Percentiles rank a stretch among this genome's conserved stretches.
phyloP scores from a whole-genome alignment of 2,113 vertebrate species.

The Sylvilagus bachmani region DNA sequence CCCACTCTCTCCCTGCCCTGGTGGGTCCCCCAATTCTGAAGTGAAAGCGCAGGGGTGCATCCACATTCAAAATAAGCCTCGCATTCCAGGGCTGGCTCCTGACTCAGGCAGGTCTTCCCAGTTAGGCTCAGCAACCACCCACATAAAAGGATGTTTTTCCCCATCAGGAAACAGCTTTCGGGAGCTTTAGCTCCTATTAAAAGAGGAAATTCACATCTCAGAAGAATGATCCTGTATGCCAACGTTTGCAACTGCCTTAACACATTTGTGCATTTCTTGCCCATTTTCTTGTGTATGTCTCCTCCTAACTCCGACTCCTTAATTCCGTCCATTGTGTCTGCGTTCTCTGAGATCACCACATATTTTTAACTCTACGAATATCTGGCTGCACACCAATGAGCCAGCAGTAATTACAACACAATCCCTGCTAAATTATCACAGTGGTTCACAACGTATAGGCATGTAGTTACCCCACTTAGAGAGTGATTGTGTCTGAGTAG shows the following conservation, averaged over 20 bases:
- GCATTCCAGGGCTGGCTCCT: not conserved
- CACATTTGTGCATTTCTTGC: not conserved
- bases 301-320: not conserved
- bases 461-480: not conserved
- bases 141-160: not conserved
- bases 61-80: not conserved
- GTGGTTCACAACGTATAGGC: conserved; percentile 6
- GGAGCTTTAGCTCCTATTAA: conserved; percentile 41
- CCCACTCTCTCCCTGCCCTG: not conserved
- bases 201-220: conserved; percentile 50
- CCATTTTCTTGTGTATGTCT: conserved; percentile 33
- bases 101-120: not conserved
- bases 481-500: not conserved
- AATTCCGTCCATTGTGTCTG: not conserved
- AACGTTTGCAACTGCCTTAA: conserved; percentile 32
- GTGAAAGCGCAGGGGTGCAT: not conserved
- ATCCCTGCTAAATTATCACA: conserved; percentile 17
- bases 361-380: conserved; percentile 8
- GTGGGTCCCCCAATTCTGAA: not conserved
- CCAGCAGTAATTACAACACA: conserved; percentile 4
- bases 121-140: conserved; percentile 2
- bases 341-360: not conserved
- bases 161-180: conserved; percentile 50
- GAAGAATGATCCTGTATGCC: conserved; percentile 24
- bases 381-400: conserved; percentile 23